Base-by-base conservation (phyloP, 2,797 vertebrate genomes). In the Tangara arthus region DNA sequence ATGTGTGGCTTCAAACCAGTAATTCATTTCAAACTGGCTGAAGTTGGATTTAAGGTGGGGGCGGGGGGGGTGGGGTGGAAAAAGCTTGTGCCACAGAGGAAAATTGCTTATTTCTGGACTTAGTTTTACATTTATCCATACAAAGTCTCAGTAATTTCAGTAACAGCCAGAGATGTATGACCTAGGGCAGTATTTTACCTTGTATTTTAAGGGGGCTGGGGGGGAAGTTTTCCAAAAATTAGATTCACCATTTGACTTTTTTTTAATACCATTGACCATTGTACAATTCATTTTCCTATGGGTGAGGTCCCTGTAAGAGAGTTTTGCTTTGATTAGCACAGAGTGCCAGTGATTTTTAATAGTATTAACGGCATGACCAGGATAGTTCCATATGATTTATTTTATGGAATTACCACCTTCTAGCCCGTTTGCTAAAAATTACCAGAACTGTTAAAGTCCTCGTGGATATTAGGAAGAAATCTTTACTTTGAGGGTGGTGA, bases 21-120 rank as follows among this genome's bases (percentile, higher is more conserved):
- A 44, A 39, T 50, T 39, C 11, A 41, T 63, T 76, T 27, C 37
- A 81, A 20, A 47, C 18, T 70, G 32, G 3, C 19, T 46, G 15
- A 59, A 30, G 27, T 42, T 83, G 49, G 63, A 42, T 46, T 60
- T 42, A 1, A 23, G 28, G 1, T 4, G 3, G 41, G 41, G 17
- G 41, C 3, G 17, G 8, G 5, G 20, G 1, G 3, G 32, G 0
- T 6, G 3, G 4, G 8, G 2, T 2, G 3, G 8, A 32, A 21
- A 2, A 53, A n/a, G 2, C 19, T 68, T 82, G 18, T 92, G 16
- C 55, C 6, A 6, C 14, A 35, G n/a, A 42, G 13, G 49, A 65
- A 65, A 52, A 42, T 3, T 39, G 6, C 2, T 3, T 50, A 4
- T 82, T 68, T 87, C 12, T 69, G 39, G 30, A 7, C 9, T 75